Conservation (phyloP, 2,797 vertebrate species). For the Champsocephalus gunnari region DNA sequence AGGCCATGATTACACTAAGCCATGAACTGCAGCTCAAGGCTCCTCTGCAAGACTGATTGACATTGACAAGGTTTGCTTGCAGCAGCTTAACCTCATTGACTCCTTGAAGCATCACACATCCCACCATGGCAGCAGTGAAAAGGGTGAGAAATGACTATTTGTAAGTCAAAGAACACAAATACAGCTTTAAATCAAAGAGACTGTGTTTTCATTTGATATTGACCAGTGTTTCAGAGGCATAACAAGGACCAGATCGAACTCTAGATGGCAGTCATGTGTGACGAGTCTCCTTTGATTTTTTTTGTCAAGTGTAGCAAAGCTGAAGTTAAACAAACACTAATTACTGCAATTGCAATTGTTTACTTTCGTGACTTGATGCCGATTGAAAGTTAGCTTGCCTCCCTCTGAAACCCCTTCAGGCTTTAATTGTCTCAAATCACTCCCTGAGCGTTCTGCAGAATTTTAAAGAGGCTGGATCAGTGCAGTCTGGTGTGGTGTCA, state of each 20-base stretch:
- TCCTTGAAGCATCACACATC: conserved; percentile 41
- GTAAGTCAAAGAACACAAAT: not conserved
- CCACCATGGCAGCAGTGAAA: conserved; percentile 7
- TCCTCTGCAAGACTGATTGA: conserved; percentile 42
- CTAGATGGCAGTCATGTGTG: conserved; percentile 64
- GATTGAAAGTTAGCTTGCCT: conserved; percentile 51
- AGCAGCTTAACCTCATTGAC: conserved; percentile 41
- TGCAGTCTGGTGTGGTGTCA: conserved; percentile 11
- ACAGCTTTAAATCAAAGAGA: not conserved
- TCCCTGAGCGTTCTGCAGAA: conserved; percentile 39
- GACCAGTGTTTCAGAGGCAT: not conserved
- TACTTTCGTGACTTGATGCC: conserved; percentile 57
- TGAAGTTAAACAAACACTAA: conserved; percentile 57
- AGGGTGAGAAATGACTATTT: not conserved
- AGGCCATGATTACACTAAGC: conserved; percentile 44
- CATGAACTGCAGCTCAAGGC: conserved; percentile 45
- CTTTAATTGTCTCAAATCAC: conserved; percentile 46
- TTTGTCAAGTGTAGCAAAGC: conserved; percentile 35
- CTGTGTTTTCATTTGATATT: not conserved
- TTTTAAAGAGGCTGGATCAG: conserved; percentile 41
- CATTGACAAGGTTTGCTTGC: conserved; percentile 25
- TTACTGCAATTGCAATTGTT: conserved; percentile 65
- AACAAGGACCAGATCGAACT: conserved; percentile 8
- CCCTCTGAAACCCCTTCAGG: conserved; percentile 46
- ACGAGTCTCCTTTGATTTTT: conserved; percentile 15